phyloP scores from a whole-genome alignment of 2,888 invertebrate genomes.

The Lepidocyrtoides sp. region DNA sequence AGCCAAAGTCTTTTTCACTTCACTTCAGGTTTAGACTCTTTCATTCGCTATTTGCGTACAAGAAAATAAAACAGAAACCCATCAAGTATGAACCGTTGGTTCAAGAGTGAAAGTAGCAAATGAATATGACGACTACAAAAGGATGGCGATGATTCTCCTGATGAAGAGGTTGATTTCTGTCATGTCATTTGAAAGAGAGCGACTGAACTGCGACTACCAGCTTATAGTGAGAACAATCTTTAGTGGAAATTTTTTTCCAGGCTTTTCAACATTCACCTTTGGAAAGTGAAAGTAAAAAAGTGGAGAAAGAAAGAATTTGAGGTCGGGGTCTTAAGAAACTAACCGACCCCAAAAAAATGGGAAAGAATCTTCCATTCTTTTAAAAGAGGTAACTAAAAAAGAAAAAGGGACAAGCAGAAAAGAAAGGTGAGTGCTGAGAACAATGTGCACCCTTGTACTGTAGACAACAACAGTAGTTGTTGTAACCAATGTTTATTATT shows the following conservation, averaged over 20 bases:
- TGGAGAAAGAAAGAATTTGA: background rate
- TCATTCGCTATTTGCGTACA: no score
- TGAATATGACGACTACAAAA: background rate
- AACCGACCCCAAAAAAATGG: background rate
- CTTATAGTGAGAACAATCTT: background rate
- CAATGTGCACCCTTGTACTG: background rate
- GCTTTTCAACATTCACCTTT: background rate
- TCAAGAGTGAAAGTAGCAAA: background rate
- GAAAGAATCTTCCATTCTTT: background rate
- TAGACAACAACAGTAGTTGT: background rate
- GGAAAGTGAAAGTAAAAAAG: background rate
- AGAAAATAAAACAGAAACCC: background rate
- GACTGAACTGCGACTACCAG: no score
- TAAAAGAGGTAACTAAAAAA: slow-evolving; percentile 2
- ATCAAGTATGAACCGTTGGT: background rate
- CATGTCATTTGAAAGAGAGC: background rate
- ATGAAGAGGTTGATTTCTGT: background rate
- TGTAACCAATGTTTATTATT: background rate
- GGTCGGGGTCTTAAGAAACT: background rate
- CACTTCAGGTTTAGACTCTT: no score
- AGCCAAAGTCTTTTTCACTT: no score
- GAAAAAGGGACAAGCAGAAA: background rate
- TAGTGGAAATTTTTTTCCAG: background rate
- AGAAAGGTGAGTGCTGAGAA: background rate
- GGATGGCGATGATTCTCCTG: background rate